Percentiles rank a stretch among this genome's conserved stretches.
Evolutionary conservation across 2,888 invertebrate species (phyloP).

Genomic region (Polymixis lichenea): DNA sequence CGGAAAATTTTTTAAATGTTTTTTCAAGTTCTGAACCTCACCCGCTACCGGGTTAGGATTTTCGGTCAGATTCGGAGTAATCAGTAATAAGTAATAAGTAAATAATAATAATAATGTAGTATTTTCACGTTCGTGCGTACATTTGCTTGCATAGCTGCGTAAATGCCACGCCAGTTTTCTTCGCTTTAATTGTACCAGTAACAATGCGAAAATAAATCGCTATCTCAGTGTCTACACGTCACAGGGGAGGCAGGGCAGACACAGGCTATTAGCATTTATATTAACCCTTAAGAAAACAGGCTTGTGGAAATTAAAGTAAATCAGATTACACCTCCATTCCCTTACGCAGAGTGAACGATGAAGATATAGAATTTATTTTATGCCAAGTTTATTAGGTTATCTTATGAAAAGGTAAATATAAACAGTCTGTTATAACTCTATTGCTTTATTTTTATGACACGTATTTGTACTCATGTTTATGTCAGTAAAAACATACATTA

Average conservation of each 20-base stretch:
- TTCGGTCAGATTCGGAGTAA: too few species aligned
- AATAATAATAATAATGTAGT: too few species aligned
- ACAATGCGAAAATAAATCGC: conserved; percentile 60
- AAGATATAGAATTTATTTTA: conserved; percentile 35
- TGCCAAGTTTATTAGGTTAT: conserved; percentile 43
- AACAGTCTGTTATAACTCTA: conserved; percentile 3
- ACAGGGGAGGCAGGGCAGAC: conserved; percentile 58
- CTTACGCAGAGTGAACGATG: conserved; percentile 34
- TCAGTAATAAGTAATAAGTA: too few species aligned
- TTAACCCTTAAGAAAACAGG: conserved; percentile 84
- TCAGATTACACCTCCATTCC: conserved; percentile 76
- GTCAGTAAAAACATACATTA: conserved; percentile 2
- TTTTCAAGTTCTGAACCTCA: too few species aligned
- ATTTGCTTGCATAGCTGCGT: not conserved
- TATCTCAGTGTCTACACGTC: conserved; percentile 39
- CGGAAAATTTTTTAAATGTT: too few species aligned
- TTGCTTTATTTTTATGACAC: conserved; percentile 19
- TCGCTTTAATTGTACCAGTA: conserved; percentile 45
- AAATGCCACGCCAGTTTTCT: conserved; percentile 6
- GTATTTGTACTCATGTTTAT: conserved; percentile 14
- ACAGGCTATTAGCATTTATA: conserved; percentile 85
- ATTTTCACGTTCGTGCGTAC: too few species aligned
- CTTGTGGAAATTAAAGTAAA: conserved; percentile 79
- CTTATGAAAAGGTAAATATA: conserved; percentile 29
- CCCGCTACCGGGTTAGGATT: too few species aligned